Percentiles rank a stretch among this genome's conserved stretches.
phyloP scores from a whole-genome alignment of 2,113 vertebrate genomes.

The Rhinopithecus roxellana region DNA sequence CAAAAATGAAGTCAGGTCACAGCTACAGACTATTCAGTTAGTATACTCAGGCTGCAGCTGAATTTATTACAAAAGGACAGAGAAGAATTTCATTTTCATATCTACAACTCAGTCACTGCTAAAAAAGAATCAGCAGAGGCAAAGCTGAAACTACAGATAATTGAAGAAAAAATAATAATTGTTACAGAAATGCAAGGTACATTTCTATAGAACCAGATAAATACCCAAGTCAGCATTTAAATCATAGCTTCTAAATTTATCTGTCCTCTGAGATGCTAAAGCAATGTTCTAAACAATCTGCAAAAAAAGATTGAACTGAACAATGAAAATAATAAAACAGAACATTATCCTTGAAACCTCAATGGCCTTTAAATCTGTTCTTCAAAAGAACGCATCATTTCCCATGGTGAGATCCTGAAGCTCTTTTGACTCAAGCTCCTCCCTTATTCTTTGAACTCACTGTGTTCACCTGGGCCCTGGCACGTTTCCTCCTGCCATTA shows the following conservation, averaged over 20 bases:
- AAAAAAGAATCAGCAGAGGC: conserved; percentile 9
- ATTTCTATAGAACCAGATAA: conserved; percentile 35
- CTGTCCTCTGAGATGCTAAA: conserved; percentile 38
- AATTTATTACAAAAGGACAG: conserved; percentile 58
- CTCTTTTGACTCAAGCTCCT: background rate
- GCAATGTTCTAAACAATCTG: conserved; percentile 52
- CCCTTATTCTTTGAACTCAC: background rate
- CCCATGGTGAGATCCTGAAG: background rate
- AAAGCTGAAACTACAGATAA: conserved; percentile 57
- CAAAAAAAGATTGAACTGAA: background rate
- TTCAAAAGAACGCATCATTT: background rate
- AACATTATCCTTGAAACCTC: background rate
- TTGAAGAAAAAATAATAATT: conserved; percentile 51
- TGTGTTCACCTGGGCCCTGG: background rate
- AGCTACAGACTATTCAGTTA: conserved; percentile 38
- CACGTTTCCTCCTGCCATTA: background rate
- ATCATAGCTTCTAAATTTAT: conserved; percentile 68
- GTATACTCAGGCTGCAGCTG: conserved; percentile 36
- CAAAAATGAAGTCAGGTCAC: conserved; percentile 65
- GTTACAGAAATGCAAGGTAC: conserved; percentile 39
- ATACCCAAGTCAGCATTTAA: conserved; percentile 31
- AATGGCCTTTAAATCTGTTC: background rate
- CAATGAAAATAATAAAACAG: conserved; percentile 36
- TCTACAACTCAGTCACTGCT: background rate
- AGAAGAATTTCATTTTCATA: conserved; percentile 35